Conservation (phyloP, 2,797 vertebrate species). For the Sebastes itinus region DNA sequence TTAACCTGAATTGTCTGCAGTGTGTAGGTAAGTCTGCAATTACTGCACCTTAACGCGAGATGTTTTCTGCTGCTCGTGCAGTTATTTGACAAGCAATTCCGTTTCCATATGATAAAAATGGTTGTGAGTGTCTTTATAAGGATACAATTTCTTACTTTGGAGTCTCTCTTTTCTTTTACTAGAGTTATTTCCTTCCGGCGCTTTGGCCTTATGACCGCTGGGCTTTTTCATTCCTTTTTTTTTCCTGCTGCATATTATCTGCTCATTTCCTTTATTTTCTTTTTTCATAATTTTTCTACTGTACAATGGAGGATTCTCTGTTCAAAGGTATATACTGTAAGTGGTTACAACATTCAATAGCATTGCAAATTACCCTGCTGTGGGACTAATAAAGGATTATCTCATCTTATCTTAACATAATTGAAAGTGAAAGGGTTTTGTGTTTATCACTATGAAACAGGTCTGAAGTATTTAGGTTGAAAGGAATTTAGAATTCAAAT, state of each 20-base stretch:
- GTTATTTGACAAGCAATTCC: slow-evolving; percentile 63
- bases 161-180: slow-evolving; percentile 11
- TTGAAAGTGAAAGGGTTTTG: too few relatives aligned
- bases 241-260: slow-evolving; percentile 16
- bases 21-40: slow-evolving; percentile 74
- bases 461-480: too few relatives aligned
- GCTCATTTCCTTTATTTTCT: slow-evolving; percentile 29
- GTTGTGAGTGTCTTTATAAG: slow-evolving; percentile 5
- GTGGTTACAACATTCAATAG: neutral
- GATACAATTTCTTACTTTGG: slow-evolving; percentile 16
- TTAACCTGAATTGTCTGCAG: slow-evolving; percentile 78
- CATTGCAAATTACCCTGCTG: neutral
- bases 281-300: slow-evolving; percentile 39
- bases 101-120: slow-evolving; percentile 31
- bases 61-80: slow-evolving; percentile 69
- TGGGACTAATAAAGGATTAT: too few relatives aligned
- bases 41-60: slow-evolving; percentile 59
- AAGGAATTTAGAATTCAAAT: too few relatives aligned
- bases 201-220: neutral
- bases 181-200: neutral
- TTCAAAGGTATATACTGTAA: too few relatives aligned
- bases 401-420: too few relatives aligned
- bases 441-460: too few relatives aligned
- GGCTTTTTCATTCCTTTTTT: slow-evolving; percentile 22
- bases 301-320: slow-evolving; percentile 2